Base-by-base conservation (phyloP, 2,888 invertebrate species). In the Cyclophora albipunctata region DNA sequence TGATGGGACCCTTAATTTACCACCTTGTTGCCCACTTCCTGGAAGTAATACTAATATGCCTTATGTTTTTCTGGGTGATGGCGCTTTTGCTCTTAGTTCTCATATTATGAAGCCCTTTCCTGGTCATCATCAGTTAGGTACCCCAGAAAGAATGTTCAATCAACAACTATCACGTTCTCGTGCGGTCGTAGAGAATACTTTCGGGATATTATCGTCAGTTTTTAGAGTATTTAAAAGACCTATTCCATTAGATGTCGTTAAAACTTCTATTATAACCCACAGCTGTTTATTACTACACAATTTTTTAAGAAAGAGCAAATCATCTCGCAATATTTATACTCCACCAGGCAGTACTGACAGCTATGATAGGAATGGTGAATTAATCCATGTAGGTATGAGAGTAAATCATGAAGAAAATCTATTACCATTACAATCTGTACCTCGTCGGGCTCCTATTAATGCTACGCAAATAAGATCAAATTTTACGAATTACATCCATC, bases 141-240 rank as follows among this genome's bases (percentile, higher is more conserved):
- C 45, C 40, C 47, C 40, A 42, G 48, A 54, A 46, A 46, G 50
- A 46, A 41, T 34, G 42, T 50, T 50, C 45, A 53, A 50, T 52
- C 20, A 52, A 49, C 46, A 51, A 48, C 45, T 57, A 34, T 49
- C 49, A 7, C 50, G 58, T 44, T 53, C 58, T 42, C 45, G 53
- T 41, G 45, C 50, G 40, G 44, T 51, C n/a, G 54, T 56, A 41
- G 56, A 59, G 35, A 56, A 58, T 48, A 54, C 54, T n/a, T 60
- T 60, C 45, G 57, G 55, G 5, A 53, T 60, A 45, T 45, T 55
- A 40, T 48, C 48, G 44, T 40, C 53, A 34, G 43, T 47, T 42
- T 57, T 53, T 51, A 41, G 54, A 42, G 48, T 58, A 40, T 49
- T 53, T 49, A 45, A 47, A 48, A 54, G 51, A 46, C 55, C 53